phyloP scores from a whole-genome alignment of 2,888 invertebrate species.

The Plebejus argus region DNA sequence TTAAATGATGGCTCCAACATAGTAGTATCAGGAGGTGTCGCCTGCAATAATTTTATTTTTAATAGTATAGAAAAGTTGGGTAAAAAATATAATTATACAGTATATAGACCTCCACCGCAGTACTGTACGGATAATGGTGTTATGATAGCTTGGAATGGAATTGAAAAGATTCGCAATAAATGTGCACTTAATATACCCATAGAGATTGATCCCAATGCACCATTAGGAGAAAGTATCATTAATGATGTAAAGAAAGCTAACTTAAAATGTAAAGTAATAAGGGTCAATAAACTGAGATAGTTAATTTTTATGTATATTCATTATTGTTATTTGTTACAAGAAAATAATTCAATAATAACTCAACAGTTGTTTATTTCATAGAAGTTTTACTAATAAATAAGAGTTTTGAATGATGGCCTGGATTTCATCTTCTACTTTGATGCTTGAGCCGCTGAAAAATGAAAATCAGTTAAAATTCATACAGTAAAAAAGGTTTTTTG shows the following conservation, averaged over 20 bases:
- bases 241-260: slow-evolving; percentile 78
- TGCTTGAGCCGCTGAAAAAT: slow-evolving; percentile 21
- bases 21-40: slow-evolving; percentile 97
- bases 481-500: background rate
- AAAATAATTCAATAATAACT: slow-evolving; percentile 5
- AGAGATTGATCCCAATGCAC: slow-evolving; percentile 81
- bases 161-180: slow-evolving; percentile 84
- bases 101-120: slow-evolving; percentile 89
- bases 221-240: slow-evolving; percentile 82
- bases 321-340: background rate
- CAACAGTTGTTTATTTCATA: slow-evolving; percentile 24
- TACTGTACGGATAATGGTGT: slow-evolving; percentile 98
- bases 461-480: background rate
- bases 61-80: slow-evolving; percentile 86
- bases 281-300: slow-evolving; percentile 56
- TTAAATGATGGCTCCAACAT: slow-evolving; percentile 81
- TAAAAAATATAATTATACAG: slow-evolving; percentile 81
- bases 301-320: background rate
- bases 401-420: background rate
- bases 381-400: slow-evolving; percentile 22
- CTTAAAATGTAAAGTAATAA: slow-evolving; percentile 67
- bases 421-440: slow-evolving; percentile 27
- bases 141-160: slow-evolving; percentile 99
- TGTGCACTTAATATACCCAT: slow-evolving; percentile 74
- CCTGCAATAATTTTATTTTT: slow-evolving; percentile 93